phyloP scores from a whole-genome alignment of 2,888 invertebrate genomes.

The Polia nebulosa region DNA sequence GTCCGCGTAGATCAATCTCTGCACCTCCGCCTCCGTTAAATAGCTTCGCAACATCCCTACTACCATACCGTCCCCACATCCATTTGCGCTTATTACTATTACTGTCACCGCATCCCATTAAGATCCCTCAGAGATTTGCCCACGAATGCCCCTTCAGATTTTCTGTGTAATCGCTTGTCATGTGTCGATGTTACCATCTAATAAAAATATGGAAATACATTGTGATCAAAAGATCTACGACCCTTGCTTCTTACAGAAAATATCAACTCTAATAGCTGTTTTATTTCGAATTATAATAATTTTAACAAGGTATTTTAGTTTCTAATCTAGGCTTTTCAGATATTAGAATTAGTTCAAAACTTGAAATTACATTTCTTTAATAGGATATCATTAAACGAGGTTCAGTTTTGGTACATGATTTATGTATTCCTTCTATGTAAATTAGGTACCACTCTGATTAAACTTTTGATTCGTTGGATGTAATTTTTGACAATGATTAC shows the following conservation, averaged over 20 bases:
- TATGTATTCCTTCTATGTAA: background rate
- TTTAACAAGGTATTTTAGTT: background rate
- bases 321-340: background rate
- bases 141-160: constrained; percentile 57
- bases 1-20: background rate
- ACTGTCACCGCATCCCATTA: constrained; percentile 79
- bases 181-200: constrained; percentile 38
- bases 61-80: constrained; percentile 66
- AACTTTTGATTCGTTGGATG: too few species aligned
- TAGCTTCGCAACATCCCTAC: background rate
- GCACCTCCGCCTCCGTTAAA: background rate
- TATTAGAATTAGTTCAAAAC: background rate
- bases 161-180: constrained; percentile 31
- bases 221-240: constrained; percentile 44
- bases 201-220: constrained; percentile 61
- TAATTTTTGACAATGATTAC: background rate
- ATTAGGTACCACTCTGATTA: too few species aligned
- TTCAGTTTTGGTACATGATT: background rate
- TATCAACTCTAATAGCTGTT: background rate
- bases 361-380: background rate
- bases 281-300: constrained; percentile 16
- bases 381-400: background rate
- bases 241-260: constrained; percentile 2
- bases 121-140: constrained; percentile 72
- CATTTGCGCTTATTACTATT: constrained; percentile 80